Evolutionary conservation across 2,113 vertebrate species (phyloP).

Genomic region (Illadopsis cleaveri): DNA sequence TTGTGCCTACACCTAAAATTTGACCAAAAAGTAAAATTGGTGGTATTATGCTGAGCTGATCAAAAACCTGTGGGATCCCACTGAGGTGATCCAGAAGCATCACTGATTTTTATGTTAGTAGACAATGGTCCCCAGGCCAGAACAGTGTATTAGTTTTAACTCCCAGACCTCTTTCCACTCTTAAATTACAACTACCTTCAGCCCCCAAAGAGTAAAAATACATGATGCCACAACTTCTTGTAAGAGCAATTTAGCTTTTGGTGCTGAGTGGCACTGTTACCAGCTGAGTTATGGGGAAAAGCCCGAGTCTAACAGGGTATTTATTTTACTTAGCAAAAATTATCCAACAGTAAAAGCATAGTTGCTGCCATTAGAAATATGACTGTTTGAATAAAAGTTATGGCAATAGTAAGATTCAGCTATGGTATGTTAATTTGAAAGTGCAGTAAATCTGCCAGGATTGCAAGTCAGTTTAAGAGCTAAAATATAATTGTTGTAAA

Average conservation of each 20-base stretch:
- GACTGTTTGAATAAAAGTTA: slow-evolving; percentile 47
- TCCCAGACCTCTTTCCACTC: neutral
- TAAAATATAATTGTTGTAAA: slow-evolving; percentile 59
- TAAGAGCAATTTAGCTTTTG: neutral
- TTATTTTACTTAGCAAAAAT: slow-evolving; percentile 52
- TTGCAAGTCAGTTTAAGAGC: slow-evolving; percentile 18
- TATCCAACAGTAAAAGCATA: slow-evolving; percentile 48
- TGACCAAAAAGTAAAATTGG: neutral
- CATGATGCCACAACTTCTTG: neutral
- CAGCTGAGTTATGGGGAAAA: neutral
- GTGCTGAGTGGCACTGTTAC: neutral
- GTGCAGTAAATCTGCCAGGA: slow-evolving; percentile 31
- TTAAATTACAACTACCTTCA: neutral
- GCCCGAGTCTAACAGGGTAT: neutral
- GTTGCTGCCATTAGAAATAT: slow-evolving; percentile 35
- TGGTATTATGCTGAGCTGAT: neutral
- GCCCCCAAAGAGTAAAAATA: neutral
- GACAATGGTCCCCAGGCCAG: neutral
- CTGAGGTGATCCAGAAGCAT: neutral
- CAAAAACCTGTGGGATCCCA: neutral
- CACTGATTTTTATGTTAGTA: neutral
- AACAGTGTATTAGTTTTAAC: neutral
- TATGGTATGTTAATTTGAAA: slow-evolving; percentile 55
- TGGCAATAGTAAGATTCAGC: slow-evolving; percentile 24
- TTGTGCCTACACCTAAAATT: neutral